phyloP scores from a whole-genome alignment of 2,113 vertebrate species.

The Vidua macroura region DNA sequence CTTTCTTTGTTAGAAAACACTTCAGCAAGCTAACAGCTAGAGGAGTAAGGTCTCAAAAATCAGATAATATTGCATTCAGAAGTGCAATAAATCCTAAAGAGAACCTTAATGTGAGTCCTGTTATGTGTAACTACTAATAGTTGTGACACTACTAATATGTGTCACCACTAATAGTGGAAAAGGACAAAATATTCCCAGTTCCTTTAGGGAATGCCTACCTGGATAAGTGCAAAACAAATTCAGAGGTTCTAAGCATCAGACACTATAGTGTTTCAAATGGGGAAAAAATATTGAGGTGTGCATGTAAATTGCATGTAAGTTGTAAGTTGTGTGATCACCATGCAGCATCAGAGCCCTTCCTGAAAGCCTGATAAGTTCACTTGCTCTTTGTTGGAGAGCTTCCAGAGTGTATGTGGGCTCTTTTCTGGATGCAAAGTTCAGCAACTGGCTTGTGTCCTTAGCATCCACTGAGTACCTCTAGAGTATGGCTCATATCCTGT shows the following conservation, averaged over 20 bases:
- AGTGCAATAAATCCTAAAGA: neutral
- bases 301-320: neutral
- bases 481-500: accelerated
- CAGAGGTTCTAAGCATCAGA: neutral
- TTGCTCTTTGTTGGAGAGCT: neutral
- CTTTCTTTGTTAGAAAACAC: neutral
- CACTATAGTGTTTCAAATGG: neutral
- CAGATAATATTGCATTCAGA: neutral
- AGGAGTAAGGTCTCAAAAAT: neutral
- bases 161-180: neutral
- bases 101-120: neutral
- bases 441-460: neutral
- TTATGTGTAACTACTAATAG: neutral
- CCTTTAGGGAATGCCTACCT: neutral
- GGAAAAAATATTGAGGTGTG: neutral
- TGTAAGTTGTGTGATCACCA: neutral
- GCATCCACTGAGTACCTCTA: neutral
- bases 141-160: neutral
- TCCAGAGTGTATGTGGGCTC: neutral
- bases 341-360: neutral
- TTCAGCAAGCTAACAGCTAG: neutral
- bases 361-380: neutral
- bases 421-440: neutral
- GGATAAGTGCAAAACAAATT: neutral
- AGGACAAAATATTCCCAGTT: neutral